Evolutionary conservation across 2,797 vertebrate species (phyloP).

Genomic region (Loriculus beryllinus): DNA sequence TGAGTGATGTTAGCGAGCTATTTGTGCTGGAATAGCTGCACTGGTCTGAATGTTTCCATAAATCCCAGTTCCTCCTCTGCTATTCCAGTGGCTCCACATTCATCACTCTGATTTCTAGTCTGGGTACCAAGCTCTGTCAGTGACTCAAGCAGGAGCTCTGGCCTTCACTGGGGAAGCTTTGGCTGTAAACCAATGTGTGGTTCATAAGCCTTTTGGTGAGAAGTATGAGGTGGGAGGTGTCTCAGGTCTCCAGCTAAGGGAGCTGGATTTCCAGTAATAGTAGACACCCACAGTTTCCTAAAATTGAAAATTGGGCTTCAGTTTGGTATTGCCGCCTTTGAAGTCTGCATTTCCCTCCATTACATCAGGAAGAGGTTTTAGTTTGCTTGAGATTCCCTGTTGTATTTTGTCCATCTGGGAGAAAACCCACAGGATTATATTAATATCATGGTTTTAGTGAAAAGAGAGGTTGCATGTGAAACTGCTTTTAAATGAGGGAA

Average conservation of each 20-base stretch:
- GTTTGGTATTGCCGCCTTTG: conserved; percentile 24
- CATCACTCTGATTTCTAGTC: not conserved
- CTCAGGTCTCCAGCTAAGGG: conserved; percentile 38
- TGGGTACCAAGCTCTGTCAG: not conserved
- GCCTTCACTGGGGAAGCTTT: not conserved
- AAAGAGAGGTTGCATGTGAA: not conserved
- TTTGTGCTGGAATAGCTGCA: not conserved
- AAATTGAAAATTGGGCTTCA: conserved; percentile 31
- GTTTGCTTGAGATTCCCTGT: not conserved
- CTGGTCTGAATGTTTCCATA: not conserved
- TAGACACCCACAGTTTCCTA: conserved; percentile 43
- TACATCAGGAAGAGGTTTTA: not conserved
- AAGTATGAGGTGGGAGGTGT: conserved; percentile 58
- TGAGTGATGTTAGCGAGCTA: not conserved
- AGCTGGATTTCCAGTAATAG: conserved; percentile 56
- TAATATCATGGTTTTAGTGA: not conserved
- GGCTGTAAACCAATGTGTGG: not conserved
- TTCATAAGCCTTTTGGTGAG: conserved; percentile 32
- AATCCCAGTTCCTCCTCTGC: conserved; percentile 25
- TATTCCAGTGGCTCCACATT: not conserved
- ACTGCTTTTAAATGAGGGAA: not conserved
- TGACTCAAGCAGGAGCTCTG: conserved; percentile 38
- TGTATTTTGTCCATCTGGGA: conserved; percentile 7
- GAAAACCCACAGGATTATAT: not conserved
- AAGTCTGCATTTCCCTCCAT: not conserved